These are phyloP conservation scores for Nematopogon swammerdamellus DNA, from an alignment of 2,888 invertebrate species.

Conservation along the genomic window DNA sequence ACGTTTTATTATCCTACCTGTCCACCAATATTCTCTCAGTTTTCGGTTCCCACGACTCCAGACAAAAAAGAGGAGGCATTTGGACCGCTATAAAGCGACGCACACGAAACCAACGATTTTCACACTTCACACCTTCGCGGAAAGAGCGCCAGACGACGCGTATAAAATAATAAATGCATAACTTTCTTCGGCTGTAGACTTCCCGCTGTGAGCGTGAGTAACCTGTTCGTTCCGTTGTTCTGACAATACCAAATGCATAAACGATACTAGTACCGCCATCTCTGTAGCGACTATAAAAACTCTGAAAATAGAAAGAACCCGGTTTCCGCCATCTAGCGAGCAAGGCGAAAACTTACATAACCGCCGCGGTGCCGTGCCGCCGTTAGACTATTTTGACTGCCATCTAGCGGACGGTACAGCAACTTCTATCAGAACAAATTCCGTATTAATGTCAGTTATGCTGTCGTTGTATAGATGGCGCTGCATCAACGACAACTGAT, in stretches of 20 bases:
- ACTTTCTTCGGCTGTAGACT: constrained; percentile 23
- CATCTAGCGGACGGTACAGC: too few relatives aligned
- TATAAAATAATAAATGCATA: constrained; percentile 42
- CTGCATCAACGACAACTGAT: too few relatives aligned
- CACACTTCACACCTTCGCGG: constrained; percentile 55
- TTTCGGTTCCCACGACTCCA: constrained; percentile 36
- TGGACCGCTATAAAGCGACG: constrained; percentile 14
- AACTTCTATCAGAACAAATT: too few relatives aligned
- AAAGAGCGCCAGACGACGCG: constrained; percentile 32
- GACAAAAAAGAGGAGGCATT: constrained; percentile 22
- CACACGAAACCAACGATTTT: constrained; percentile 41
- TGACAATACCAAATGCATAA: background rate
- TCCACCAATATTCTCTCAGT: background rate
- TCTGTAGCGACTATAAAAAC: background rate
- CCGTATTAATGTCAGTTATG: too few relatives aligned
- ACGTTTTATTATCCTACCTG: background rate
- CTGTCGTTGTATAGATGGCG: too few relatives aligned
- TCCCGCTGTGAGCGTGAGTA: constrained; percentile 15
- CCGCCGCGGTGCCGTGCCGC: too few relatives aligned
- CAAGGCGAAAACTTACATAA: too few relatives aligned
- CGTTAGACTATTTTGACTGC: too few relatives aligned
- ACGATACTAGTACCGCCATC: background rate
- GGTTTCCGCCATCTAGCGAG: background rate
- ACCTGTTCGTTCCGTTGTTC: background rate
- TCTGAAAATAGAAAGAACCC: background rate